Evolutionary conservation across 2,888 invertebrate genomes (phyloP).

Genomic region (Sthenelais limicola): DNA sequence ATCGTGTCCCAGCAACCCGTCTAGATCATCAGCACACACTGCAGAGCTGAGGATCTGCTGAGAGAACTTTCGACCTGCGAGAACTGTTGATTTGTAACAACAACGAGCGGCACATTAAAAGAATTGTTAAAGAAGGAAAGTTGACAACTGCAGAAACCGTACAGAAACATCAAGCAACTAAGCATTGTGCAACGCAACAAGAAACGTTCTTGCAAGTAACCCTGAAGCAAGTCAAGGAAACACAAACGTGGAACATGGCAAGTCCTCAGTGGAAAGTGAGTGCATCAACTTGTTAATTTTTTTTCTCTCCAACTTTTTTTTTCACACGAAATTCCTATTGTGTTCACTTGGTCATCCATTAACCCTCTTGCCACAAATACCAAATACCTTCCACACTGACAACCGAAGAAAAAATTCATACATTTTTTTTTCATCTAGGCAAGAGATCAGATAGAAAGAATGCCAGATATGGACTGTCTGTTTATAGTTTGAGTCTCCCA

Average conservation of each 20-base stretch:
- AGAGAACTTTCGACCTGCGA: slow-evolving; percentile 39
- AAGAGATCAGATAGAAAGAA: no score
- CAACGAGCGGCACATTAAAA: slow-evolving; percentile 14
- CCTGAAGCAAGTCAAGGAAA: slow-evolving; percentile 30
- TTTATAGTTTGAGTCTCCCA: no score
- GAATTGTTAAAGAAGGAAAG: slow-evolving; percentile 19
- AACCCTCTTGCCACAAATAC: no score
- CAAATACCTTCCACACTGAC: no score
- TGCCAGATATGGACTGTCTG: no score
- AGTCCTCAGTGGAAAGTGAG: slow-evolving; percentile 74
- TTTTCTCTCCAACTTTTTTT: no score
- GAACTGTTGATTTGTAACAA: slow-evolving; percentile 32
- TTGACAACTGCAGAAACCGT: slow-evolving; percentile 25
- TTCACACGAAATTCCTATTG: no score
- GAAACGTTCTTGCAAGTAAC: slow-evolving; percentile 39
- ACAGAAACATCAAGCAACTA: slow-evolving; percentile 41
- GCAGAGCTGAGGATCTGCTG: slow-evolving; percentile 43
- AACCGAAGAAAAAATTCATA: no score
- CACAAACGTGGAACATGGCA: slow-evolving; percentile 57
- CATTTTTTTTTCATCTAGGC: no score
- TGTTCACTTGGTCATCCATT: no score
- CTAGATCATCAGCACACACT: slow-evolving; percentile 43
- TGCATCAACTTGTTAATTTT: no score
- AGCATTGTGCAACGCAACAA: slow-evolving; percentile 25
- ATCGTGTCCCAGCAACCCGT: slow-evolving; percentile 32